Evolutionary conservation across 35 echinoderm and acorn worm genomes (phyloP).

Genomic region (Apostichopus japonicus): DNA sequence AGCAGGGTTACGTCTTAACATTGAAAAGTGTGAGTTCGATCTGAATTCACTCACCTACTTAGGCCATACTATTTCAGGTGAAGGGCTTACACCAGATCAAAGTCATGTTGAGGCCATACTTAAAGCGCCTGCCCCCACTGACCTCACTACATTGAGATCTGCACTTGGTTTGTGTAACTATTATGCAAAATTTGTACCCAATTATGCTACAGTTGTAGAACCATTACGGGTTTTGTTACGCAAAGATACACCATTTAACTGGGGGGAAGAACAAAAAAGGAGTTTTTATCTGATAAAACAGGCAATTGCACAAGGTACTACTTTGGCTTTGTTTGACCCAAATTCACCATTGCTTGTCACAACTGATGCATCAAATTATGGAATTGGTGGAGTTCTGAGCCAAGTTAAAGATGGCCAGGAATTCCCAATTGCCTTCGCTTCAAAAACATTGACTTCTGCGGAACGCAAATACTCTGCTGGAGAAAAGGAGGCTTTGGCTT

Average conservation of each 20-base stretch:
- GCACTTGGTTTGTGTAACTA: too few relatives aligned
- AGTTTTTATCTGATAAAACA: constrained; percentile 55
- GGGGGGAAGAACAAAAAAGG: constrained; percentile 31
- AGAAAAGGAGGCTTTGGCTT: constrained; percentile 65
- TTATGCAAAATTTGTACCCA: too few relatives aligned
- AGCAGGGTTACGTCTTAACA: too few relatives aligned
- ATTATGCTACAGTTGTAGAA: too few relatives aligned
- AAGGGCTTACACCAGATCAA: too few relatives aligned
- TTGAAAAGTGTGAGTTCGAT: too few relatives aligned
- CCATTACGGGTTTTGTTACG: too few relatives aligned
- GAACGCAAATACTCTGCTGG: constrained; percentile 58
- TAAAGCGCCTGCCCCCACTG: too few relatives aligned
- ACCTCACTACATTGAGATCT: too few relatives aligned
- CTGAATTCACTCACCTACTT: too few relatives aligned
- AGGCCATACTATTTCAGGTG: too few relatives aligned
- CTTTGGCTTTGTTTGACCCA: constrained; percentile 55
- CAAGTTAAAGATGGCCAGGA: constrained; percentile 64
- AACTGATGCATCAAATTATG: constrained; percentile 62
- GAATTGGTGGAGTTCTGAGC: constrained; percentile 62
- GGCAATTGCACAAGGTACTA: constrained; percentile 24
- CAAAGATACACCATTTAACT: constrained; percentile 53
- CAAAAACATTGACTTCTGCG: constrained; percentile 56
- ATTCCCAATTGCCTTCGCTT: constrained; percentile 70
- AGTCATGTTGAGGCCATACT: too few relatives aligned
- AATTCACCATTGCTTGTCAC: constrained; percentile 37